Conservation (phyloP, 2,888 invertebrate genomes). For the Ochropleura plecta region DNA sequence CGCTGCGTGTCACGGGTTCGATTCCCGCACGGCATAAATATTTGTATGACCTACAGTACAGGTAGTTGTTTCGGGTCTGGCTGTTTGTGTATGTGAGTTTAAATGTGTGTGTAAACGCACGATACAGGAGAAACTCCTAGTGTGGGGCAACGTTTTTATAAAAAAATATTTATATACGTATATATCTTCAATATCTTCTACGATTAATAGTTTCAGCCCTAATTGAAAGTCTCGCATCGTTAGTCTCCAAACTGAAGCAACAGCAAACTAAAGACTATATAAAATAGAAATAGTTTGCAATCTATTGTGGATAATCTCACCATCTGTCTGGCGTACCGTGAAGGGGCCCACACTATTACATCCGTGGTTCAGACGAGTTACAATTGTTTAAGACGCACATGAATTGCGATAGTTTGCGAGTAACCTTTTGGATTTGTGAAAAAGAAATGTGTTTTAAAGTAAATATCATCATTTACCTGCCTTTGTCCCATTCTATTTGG, state of each 20-base stretch:
- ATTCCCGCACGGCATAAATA: no score
- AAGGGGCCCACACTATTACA: constrained; percentile 56
- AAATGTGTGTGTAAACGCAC: no score
- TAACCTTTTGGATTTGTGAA: constrained; percentile 10
- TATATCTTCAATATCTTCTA: not conserved
- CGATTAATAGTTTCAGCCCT: not conserved
- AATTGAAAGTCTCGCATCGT: constrained; percentile 8
- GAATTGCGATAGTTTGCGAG: constrained; percentile 19
- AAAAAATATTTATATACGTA: no score
- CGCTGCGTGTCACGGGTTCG: no score
- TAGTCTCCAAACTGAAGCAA: constrained; percentile 32
- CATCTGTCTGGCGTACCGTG: constrained; percentile 59
- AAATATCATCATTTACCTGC: not conserved
- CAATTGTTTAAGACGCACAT: constrained; percentile 53
- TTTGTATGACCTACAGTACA: no score
- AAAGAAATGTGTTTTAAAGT: not conserved
- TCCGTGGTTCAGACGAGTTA: constrained; percentile 37
- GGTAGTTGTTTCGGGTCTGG: no score
- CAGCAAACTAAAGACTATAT: constrained; percentile 30
- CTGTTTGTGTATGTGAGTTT: no score
- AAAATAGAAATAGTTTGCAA: constrained; percentile 41
- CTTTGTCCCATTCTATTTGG: no score
- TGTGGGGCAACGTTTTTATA: no score
- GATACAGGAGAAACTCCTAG: no score
- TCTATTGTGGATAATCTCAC: constrained; percentile 54